phyloP scores from a whole-genome alignment of 1,140 invertebrate genomes.

The Manduca sexta region DNA sequence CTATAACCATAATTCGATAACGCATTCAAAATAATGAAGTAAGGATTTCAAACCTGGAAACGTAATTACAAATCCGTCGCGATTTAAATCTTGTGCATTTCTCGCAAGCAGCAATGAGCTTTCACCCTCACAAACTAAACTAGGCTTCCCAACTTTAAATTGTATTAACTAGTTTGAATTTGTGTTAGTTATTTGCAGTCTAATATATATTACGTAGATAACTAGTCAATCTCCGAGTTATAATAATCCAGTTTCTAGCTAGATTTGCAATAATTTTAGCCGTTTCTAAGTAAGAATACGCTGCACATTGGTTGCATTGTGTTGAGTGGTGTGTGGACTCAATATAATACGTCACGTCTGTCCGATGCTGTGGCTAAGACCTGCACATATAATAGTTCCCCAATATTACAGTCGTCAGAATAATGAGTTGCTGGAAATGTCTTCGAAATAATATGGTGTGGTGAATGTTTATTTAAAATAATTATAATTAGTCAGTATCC shows the following conservation, averaged over 20 bases:
- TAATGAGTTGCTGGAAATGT: background rate
- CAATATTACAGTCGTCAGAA: conserved; percentile 5
- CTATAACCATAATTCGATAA: no score
- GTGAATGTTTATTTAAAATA: no score
- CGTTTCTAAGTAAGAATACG: conserved; percentile 3
- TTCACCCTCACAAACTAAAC: background rate
- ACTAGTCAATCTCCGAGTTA: no score
- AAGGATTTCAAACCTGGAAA: no score
- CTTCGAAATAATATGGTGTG: no score
- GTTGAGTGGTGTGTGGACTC: conserved; percentile 12
- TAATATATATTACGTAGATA: background rate
- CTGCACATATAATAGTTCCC: conserved; percentile 10
- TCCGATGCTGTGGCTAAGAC: conserved; percentile 6
- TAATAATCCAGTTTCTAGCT: no score
- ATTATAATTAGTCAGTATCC: no score
- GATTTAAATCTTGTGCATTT: no score
- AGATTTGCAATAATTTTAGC: background rate
- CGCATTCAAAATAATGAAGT: no score
- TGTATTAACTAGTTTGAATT: conserved; percentile 1
- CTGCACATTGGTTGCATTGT: conserved; percentile 17
- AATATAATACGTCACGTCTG: conserved; percentile 15
- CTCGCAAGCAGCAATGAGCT: no score
- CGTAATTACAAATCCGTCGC: no score
- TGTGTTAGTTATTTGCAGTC: conserved; percentile 3
- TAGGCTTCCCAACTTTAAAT: background rate